Conservation (phyloP, 2,797 vertebrate genomes). For the Helarctos malayanus region DNA sequence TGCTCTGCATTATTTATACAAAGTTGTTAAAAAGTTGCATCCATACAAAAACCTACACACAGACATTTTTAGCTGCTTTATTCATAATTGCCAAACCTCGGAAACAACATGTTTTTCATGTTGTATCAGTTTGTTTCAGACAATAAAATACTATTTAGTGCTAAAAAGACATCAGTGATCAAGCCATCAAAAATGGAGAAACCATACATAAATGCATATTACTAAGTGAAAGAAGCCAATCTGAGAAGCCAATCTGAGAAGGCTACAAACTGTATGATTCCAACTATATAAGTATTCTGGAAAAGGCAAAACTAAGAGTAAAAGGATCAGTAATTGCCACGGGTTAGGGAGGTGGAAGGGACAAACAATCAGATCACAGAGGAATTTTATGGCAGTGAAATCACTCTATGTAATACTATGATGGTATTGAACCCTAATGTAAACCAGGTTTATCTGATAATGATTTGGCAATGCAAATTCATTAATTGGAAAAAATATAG, state of each 20-base stretch:
- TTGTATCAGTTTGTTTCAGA: neutral
- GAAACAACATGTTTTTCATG: neutral
- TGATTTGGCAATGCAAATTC: neutral
- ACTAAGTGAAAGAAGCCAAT: neutral
- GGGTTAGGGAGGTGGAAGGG: neutral
- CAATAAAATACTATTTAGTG: neutral
- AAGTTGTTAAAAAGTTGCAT: neutral
- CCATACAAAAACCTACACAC: neutral
- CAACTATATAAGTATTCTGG: neutral
- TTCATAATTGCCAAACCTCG: neutral
- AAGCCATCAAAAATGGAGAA: neutral
- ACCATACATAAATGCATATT: neutral
- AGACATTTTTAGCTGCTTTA: neutral
- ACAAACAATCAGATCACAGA: neutral
- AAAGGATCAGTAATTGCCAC: neutral
- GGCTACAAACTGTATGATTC: neutral
- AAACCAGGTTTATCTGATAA: neutral
- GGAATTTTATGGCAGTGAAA: neutral
- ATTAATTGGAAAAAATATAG: neutral
- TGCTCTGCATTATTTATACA: neutral
- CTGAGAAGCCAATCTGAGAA: neutral
- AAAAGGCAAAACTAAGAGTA: neutral
- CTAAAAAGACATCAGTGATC: neutral
- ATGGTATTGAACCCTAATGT: neutral
- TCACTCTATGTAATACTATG: neutral